Conservation (phyloP, 2,888 invertebrate species). For the Micropterix aruncella region DNA sequence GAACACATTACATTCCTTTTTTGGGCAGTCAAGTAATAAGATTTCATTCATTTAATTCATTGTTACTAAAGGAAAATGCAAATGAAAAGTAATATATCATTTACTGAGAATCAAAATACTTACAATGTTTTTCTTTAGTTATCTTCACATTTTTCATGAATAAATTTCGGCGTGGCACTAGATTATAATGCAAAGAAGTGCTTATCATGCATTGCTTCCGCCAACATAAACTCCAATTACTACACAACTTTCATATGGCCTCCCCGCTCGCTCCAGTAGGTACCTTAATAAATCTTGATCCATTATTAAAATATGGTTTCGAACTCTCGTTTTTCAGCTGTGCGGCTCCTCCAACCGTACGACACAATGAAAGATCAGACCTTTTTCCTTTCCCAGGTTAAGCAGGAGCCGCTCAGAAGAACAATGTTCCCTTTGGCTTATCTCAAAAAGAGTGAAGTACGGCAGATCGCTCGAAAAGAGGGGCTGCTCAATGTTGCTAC, state of each 20-base stretch:
- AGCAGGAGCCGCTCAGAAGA: conserved; percentile 57
- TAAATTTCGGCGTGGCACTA: conserved; percentile 2
- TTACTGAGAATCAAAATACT: too few species aligned
- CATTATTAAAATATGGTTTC: conserved; percentile 3
- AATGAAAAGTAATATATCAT: too few species aligned
- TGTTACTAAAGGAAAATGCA: too few species aligned
- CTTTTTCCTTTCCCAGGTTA: conserved; percentile 80
- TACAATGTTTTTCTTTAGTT: conserved; percentile 4
- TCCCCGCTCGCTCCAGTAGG: neutral
- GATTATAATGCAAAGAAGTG: too few species aligned
- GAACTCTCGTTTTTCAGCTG: conserved; percentile 31
- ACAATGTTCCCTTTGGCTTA: conserved; percentile 88
- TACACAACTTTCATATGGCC: neutral
- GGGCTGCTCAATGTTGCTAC: conserved; percentile 51
- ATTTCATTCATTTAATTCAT: too few species aligned
- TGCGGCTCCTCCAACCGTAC: conserved; percentile 51
- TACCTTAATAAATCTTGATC: conserved; percentile 2
- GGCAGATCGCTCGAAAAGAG: conserved; percentile 56
- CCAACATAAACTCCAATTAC: neutral
- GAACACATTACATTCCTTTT: too few species aligned
- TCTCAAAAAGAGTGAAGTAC: conserved; percentile 62
- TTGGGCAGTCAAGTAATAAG: too few species aligned
- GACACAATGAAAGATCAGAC: conserved; percentile 89
- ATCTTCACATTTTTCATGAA: too few species aligned
- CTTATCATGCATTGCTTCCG: neutral